A percentile compares a stretch with the other conserved stretches of the same genome.
Conservation (phyloP, 2,113 vertebrate genomes). For the Mormoops blainvillei region DNA sequence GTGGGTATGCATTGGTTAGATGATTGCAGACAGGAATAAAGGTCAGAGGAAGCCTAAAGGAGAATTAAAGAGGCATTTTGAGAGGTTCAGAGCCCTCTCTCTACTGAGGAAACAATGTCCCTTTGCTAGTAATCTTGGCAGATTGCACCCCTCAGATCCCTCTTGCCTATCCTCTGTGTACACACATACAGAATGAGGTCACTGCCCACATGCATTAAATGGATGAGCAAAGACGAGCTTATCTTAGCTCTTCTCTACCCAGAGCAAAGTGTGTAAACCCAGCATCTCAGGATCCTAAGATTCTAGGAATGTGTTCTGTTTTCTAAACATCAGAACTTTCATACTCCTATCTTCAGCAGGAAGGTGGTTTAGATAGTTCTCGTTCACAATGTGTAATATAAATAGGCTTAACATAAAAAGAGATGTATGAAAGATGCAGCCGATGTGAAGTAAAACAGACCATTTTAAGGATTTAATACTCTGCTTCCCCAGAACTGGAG, state of each 20-base stretch:
- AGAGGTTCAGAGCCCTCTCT: background rate
- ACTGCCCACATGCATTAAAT: background rate
- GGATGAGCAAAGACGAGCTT: background rate
- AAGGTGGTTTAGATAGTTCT: background rate
- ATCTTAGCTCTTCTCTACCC: background rate
- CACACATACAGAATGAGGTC: background rate
- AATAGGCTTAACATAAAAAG: background rate
- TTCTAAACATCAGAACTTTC: background rate
- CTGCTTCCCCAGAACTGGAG: background rate
- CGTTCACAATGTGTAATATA: background rate
- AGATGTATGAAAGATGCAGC: background rate
- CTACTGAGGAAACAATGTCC: background rate
- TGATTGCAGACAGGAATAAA: background rate
- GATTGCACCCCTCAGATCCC: background rate
- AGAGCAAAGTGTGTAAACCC: background rate
- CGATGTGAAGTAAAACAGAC: background rate
- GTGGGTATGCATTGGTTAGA: background rate
- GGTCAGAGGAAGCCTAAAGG: background rate
- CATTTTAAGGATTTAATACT: background rate
- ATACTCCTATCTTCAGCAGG: background rate
- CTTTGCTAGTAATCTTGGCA: background rate
- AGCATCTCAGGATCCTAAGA: background rate
- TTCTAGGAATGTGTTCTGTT: background rate
- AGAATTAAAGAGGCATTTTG: background rate
- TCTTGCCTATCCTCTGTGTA: background rate